A percentile compares a stretch with the other conserved stretches of the same genome.
phyloP scores from a whole-genome alignment of 2,888 invertebrate species.

The Athalia cordata region DNA sequence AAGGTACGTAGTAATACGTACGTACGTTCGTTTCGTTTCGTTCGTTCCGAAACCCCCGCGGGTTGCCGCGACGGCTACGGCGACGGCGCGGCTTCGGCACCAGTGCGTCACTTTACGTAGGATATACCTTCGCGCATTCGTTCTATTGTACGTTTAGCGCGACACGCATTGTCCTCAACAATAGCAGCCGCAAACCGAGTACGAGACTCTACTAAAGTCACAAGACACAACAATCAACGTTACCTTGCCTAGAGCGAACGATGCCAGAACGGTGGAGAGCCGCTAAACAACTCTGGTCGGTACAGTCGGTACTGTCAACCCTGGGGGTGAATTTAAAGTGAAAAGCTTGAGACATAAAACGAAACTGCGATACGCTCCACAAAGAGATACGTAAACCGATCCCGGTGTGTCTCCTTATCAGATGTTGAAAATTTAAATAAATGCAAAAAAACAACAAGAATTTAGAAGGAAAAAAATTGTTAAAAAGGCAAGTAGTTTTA shows the following conservation, averaged over 20 bases:
- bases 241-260: slow-evolving; percentile 32
- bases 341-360: slow-evolving; percentile 33
- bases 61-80: background rate
- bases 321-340: slow-evolving; percentile 36
- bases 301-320: slow-evolving; percentile 21
- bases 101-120: slow-evolving; percentile 14
- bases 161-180: slow-evolving; percentile 42
- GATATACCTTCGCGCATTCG: background rate
- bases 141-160: slow-evolving; percentile 40
- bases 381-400: slow-evolving; percentile 2
- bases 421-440: background rate
- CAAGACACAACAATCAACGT: slow-evolving; percentile 41
- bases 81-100: background rate
- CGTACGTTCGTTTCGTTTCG: too few species aligned
- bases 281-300: slow-evolving; percentile 31
- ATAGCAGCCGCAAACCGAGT: slow-evolving; percentile 18
- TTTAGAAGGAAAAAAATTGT: too few species aligned
- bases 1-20: background rate
- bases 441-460: too few species aligned
- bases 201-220: slow-evolving; percentile 18
- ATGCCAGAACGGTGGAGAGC: background rate
- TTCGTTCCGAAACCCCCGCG: background rate
- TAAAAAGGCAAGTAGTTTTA: too few species aligned
- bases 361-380: slow-evolving; percentile 5
- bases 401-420: background rate